Percentiles rank a stretch among this genome's conserved stretches.
Conservation (phyloP, 2,888 invertebrate species). For the Homarus gammarus region DNA sequence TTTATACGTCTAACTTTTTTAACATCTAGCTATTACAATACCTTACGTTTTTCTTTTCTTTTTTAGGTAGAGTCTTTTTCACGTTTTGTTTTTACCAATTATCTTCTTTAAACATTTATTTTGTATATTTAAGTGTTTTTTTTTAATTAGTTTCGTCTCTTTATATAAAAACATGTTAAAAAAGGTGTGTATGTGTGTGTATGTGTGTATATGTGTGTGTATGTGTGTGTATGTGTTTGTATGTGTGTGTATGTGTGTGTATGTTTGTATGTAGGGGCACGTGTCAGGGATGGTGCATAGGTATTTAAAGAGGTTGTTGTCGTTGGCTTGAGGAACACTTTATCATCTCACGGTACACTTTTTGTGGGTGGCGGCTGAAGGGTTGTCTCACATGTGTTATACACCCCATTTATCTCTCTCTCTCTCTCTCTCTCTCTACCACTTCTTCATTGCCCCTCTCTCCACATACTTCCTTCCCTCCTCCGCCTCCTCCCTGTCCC, state of each 20-base stretch:
- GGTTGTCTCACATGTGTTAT: too few species aligned
- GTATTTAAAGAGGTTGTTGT: conserved; percentile 24
- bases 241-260: conserved; percentile 25
- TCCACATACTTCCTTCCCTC: background rate
- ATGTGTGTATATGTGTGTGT: conserved; percentile 25
- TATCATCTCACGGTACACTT: background rate
- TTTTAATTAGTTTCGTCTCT: too few species aligned
- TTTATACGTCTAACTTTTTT: too few species aligned
- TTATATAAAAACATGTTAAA: too few species aligned
- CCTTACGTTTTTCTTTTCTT: too few species aligned
- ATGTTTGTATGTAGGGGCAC: conserved; percentile 23
- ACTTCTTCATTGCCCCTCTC: background rate
- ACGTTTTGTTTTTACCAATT: too few species aligned
- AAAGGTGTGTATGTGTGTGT: too few species aligned
- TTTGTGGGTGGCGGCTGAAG: background rate
- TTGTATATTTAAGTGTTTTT: too few species aligned
- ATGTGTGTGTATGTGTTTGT: conserved; percentile 21
- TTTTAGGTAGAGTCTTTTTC: too few species aligned
- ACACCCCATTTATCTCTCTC: background rate
- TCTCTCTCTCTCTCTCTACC: background rate
- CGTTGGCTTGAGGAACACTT: conserved; percentile 4
- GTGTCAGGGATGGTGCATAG: background rate
- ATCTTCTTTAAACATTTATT: too few species aligned
- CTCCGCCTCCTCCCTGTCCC: background rate
- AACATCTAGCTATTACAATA: too few species aligned